Evolutionary conservation across 2,888 invertebrate species (phyloP), one percentile per base, ranked within the genome.

Genomic region (Allolobophora icterica): DNA sequence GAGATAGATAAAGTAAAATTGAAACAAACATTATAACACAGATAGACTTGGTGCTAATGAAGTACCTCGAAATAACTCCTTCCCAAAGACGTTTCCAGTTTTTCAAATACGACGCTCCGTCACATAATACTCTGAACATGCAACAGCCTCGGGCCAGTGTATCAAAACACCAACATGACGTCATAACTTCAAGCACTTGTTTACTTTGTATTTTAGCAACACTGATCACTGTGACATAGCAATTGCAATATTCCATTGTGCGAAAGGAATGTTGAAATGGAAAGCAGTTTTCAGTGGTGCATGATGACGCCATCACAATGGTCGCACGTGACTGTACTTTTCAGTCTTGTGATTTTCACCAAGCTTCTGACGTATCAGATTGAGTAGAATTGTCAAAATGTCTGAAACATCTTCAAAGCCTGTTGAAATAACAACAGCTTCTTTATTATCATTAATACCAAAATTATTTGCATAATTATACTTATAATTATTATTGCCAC

Each of bases 321-420:
- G 87, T 87, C 30, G 15, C 87, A 19, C 35, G 35, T 87, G 38
- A 87, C 19, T 17, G 35, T 35, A 38, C 87, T 87, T 13, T 35
- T 87, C 87, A 38, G 87, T 87, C 87, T 87, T 87, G 87, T 35
- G 21, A 38, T 38, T 38, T 19, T 87, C 87, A 11, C 87, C 87
- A 38, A 87, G n/a, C 38, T 87, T 87, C 87, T 87, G 87, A 24
- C 87, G 34, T 24, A 87, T 87, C 87, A 87, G 87, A 87, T 87
- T 38, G 87, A 87, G 87, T 35, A 87, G 87, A 38, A 35, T 38
- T 87, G 35, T 34, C 35, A 87, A 38, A 87, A 87, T 35, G 38
- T 87, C 87, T 34, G 87, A 35, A 21, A 87, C 87, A 38, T 87
- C 87, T 87, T 87, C 87, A 38, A 87, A 87, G 34, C 87, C 87